These are phyloP conservation scores for Disparrhopalites patrizii DNA, from an alignment of 2,888 invertebrate species.

Conservation along the genomic window DNA sequence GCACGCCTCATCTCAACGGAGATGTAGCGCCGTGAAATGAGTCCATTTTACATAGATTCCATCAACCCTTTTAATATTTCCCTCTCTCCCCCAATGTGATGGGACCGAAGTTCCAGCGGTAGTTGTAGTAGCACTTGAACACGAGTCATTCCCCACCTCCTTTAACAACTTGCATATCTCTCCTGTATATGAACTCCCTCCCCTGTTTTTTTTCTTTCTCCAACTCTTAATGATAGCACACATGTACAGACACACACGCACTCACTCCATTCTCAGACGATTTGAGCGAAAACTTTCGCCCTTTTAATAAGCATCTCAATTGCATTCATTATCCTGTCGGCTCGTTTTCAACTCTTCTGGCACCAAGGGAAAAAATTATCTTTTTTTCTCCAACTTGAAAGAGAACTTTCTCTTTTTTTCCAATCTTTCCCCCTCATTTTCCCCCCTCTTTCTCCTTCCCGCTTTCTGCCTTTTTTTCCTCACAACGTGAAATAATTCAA, in stretches of 20 bases:
- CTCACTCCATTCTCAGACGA: background rate
- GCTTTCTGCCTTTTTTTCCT: no score
- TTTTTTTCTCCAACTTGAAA: constrained; percentile 13
- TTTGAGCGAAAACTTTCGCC: constrained; percentile 22
- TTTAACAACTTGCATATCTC: background rate
- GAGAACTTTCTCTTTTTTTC: constrained; percentile 16
- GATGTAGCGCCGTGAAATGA: background rate
- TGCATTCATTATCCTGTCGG: constrained; percentile 27
- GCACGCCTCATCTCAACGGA: no score
- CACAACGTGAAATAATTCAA: no score
- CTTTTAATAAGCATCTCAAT: constrained; percentile 27
- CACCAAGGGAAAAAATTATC: constrained; percentile 8
- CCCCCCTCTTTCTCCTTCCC: background rate
- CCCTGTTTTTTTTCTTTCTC: background rate
- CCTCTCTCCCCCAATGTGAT: no score
- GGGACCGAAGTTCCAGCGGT: no score
- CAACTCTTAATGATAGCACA: background rate
- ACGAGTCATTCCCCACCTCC: no score
- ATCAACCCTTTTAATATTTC: constrained; percentile 1
- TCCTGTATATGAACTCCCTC: background rate
- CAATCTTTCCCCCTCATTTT: background rate
- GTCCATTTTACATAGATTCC: background rate
- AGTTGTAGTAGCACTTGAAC: no score
- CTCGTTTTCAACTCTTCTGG: constrained; percentile 13
- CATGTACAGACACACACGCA: constrained; percentile 4